A percentile compares a stretch with the other conserved stretches of the same genome.
These are phyloP conservation scores for Acanthis flammea DNA, from an alignment of 2,797 vertebrate species.

Conservation along the genomic window DNA sequence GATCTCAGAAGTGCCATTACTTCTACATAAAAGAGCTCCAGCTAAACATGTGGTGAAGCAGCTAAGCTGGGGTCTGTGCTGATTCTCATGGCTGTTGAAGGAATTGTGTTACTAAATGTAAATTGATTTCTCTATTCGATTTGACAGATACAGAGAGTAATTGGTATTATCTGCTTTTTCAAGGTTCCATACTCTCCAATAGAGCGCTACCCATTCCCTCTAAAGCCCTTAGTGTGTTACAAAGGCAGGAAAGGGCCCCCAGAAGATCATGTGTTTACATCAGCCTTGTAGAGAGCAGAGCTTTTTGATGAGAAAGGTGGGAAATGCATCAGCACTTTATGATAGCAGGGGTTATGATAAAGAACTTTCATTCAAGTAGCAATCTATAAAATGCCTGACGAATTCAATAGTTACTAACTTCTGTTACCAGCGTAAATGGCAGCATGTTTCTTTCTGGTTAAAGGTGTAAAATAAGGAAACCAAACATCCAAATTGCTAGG, in stretches of 20 bases:
- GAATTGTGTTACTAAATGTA: background rate
- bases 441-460: conserved; percentile 50
- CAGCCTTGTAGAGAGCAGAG: background rate
- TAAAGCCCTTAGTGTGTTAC: background rate
- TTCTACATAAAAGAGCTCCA: background rate
- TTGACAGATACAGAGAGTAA: background rate
- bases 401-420: background rate
- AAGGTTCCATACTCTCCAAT: background rate
- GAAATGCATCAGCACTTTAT: background rate
- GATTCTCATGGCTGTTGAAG: background rate
- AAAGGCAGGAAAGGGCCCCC: background rate
- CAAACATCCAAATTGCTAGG: background rate
- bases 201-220: background rate
- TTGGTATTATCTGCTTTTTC: background rate
- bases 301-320: background rate
- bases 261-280: background rate
- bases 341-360: background rate
- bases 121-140: background rate
- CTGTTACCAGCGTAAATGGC: background rate
- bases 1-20: background rate
- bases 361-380: background rate
- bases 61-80: background rate
- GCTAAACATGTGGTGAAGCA: background rate
- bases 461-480: background rate
- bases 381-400: background rate